Base-by-base conservation (phyloP, 2,113 vertebrate genomes). In the Cryptomyrus ogoouensis region DNA sequence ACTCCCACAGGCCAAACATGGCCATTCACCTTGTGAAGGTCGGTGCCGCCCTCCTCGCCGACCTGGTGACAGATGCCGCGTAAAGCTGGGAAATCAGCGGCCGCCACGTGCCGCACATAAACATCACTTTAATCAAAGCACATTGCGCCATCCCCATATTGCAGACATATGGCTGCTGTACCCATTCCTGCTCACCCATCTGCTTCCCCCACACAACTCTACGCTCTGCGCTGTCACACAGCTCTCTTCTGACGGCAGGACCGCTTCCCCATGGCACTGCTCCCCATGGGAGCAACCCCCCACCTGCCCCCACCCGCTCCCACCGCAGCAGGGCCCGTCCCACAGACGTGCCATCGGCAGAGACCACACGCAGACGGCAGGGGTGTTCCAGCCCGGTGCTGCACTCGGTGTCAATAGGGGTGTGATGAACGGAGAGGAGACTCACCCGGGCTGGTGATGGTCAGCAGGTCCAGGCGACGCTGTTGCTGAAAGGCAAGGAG, bases 381-480 rank as follows among this genome's bases (percentile, higher is more conserved):
- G 19, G 42, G 9, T 21, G 9, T 49, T 53, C 49, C 85, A 31
- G 1, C 13, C 9, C 8, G 2, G 27, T 13, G 52, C 27, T 27
- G 31, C 24, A 47, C 46, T n/a, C 4, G 3, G 24, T 44, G n/a
- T 39, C 66, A 19, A 66, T 47, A 47, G 70, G 62, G 13, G 15
- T 49, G 15, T 66, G 0, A 35, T 31, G 83, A 9, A 31, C 39
- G 84, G 62, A 52, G 39, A 19, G 66, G 74, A 84, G 90, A 97
- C 98, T 97, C 94, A 99, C 98, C 96, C 0, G 96, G 96, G 95
- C 95, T 99, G 95, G 97, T 98, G 95, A 99, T 98, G 87, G 98
- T 99, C 94, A 99, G 94, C 90, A 99, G 97, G 94, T 99, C 98
- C 89, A 99, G 96, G 77, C 93, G 96, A 52, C 98, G 95, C 93